Evolutionary conservation across 2,797 vertebrate species (phyloP).

Genomic region (Anguilla pacifica): DNA sequence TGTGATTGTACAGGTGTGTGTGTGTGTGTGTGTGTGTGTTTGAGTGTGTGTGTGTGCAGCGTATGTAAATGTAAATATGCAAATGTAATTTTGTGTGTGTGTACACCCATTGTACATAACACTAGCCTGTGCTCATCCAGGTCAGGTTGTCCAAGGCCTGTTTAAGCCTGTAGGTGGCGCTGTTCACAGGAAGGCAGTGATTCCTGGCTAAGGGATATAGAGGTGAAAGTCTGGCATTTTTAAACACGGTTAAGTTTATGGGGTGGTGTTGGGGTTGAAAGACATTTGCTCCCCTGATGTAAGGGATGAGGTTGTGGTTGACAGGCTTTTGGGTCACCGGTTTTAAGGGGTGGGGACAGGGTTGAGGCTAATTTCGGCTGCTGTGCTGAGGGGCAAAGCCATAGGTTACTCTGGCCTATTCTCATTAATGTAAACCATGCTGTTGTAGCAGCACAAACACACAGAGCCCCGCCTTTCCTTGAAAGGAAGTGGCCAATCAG

Average conservation of each 20-base stretch:
- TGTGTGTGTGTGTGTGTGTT: not conserved
- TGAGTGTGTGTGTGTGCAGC: not conserved
- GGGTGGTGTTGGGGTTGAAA: not conserved
- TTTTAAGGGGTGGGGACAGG: not conserved
- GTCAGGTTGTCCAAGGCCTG: not conserved
- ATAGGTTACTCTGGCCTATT: not conserved
- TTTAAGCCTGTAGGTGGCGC: not conserved
- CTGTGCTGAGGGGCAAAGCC: not conserved
- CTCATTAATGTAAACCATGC: not conserved
- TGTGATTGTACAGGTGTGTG: not conserved
- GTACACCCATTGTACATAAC: not conserved
- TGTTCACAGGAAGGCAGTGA: not conserved
- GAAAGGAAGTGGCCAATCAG: slow-evolving; percentile 51
- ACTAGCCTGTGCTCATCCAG: not conserved
- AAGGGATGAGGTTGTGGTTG: not conserved
- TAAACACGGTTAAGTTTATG: not conserved
- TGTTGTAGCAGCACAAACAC: not conserved
- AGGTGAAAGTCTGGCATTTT: not conserved
- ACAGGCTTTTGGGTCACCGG: not conserved
- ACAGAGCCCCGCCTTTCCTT: slow-evolving; percentile 32
- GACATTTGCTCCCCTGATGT: not conserved
- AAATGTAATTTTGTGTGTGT: not conserved
- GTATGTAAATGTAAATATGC: not conserved
- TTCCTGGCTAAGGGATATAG: not conserved
- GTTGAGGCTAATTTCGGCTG: not conserved